Base-by-base conservation (phyloP, 2,797 vertebrate genomes). In the Momotus momota region DNA sequence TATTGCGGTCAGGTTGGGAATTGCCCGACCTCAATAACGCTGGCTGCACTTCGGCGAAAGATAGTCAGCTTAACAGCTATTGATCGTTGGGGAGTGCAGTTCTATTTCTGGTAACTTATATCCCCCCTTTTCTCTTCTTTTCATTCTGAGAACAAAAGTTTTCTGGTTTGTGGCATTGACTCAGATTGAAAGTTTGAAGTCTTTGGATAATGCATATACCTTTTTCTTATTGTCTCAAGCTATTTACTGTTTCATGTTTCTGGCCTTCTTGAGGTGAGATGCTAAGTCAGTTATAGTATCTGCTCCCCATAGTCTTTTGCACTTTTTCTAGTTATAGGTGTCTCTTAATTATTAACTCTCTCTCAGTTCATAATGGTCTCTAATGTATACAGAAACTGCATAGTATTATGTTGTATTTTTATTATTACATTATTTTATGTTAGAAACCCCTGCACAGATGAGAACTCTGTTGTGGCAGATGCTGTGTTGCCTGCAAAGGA, bases 101-200 rank as follows among this genome's bases (percentile, higher is more conserved):
- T 73, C 48, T 66, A 4, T 23, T 92, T 45, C 94, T 90, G 65
- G 48, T 70, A 29, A 79, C 73, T 90, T 75, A 25, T 62, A 65
- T 75, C 17, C 9, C 26, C 9, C 2, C 14, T 43, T 58, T n/a
- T 49, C n/a, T 54, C 27, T 51, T 33, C 21, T 31, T 35, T 46
- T 11, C 72, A 43, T 91, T 69, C 93, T 90, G 12, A 83, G 86
- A 96, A 81, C 58, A 57, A 8, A 64, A 88, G 41, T 71, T 85
- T 96, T 95, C 80, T 94, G 4, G 2, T 67, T 91, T 52, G 11
- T 62, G 64, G 12, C 13, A 27, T 64, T 93, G 96, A 96, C 88
- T 98, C 97, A 97, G 78, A 97, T 54, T 18, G 96, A 93, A 95
- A 98, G 67, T 82, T n/a, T 94, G 77, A 94, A 94, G 80, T 48